phyloP scores from a whole-genome alignment of 2,113 vertebrate species.

The Cololabis saira region DNA sequence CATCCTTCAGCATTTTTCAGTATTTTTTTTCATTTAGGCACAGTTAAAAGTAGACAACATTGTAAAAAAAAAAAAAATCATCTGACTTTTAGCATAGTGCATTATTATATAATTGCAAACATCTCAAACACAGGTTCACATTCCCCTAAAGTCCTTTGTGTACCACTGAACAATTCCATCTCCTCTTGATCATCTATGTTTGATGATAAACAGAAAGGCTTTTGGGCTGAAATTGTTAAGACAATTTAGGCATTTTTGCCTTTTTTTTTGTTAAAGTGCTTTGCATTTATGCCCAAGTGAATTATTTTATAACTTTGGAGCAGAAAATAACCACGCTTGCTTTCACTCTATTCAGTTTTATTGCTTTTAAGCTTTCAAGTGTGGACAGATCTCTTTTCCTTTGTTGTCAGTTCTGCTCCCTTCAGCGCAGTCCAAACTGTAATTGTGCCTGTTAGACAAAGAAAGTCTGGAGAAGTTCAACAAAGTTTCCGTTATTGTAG shows the following conservation, averaged over 20 bases:
- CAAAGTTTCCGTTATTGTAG: conserved; percentile 42
- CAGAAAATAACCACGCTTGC: conserved; percentile 17
- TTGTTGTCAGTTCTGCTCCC: conserved; percentile 48
- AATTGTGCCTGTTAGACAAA: conserved; percentile 49
- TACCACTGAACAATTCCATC: conserved; percentile 52
- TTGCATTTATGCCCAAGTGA: conserved; percentile 37
- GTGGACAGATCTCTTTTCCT: conserved; percentile 26
- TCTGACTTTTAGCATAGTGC: conserved; percentile 25
- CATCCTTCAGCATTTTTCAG: conserved; percentile 60
- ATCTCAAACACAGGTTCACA: conserved; percentile 30
- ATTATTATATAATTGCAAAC: conserved; percentile 50
- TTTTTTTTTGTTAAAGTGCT: conserved; percentile 22
- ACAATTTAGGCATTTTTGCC: conserved; percentile 19
- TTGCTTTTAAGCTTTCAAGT: conserved; percentile 52
- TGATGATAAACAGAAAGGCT: conserved; percentile 10
- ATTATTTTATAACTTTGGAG: conserved; percentile 10
- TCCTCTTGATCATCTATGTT: conserved; percentile 35
- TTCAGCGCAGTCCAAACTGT: conserved; percentile 31
- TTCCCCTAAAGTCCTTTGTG: conserved; percentile 15
- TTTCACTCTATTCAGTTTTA: conserved; percentile 43
- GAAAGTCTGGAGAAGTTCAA: conserved; percentile 42
- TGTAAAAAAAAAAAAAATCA: conserved; percentile 15
- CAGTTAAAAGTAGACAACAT: conserved; percentile 39
- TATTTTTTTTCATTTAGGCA: conserved; percentile 38
- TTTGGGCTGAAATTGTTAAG: background rate